Evolutionary conservation across 1,140 invertebrate genomes (phyloP).

Genomic region (Ostrea denselamellosa): DNA sequence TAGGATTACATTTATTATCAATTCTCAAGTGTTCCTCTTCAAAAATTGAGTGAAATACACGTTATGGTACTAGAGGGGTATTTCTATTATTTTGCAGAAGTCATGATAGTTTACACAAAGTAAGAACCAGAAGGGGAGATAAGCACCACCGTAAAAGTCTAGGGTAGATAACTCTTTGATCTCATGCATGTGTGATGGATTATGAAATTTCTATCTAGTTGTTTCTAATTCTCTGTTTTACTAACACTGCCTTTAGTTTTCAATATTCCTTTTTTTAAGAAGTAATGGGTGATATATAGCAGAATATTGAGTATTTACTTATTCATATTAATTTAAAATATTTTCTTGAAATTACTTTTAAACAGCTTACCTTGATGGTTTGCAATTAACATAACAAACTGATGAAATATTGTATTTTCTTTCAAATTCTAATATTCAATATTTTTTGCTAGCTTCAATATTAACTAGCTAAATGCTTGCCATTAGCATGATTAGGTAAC

Average conservation of each 20-base stretch:
- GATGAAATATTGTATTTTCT: no score
- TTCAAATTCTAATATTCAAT: background rate
- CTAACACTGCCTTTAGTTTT: background rate
- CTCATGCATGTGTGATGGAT: slow-evolving; percentile 15
- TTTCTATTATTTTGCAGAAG: slow-evolving; percentile 48
- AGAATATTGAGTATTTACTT: background rate
- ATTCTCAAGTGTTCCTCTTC: background rate
- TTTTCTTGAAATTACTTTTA: background rate
- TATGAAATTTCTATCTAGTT: background rate
- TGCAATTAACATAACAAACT: background rate
- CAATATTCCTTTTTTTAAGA: background rate
- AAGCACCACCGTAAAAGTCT: slow-evolving; percentile 35
- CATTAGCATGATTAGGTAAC: background rate
- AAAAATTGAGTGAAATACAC: background rate
- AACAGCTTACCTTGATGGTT: background rate
- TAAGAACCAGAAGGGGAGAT: slow-evolving; percentile 52
- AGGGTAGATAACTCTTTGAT: slow-evolving; percentile 46
- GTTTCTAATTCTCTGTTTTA: background rate
- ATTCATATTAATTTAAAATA: no score
- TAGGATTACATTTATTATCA: background rate
- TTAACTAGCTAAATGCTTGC: background rate
- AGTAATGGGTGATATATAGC: background rate
- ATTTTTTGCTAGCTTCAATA: background rate
- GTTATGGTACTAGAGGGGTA: background rate
- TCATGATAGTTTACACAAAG: slow-evolving; percentile 55